Evolutionary conservation across 2,888 invertebrate genomes (phyloP), one percentile per base, ranked within the genome.

Genomic region (Elysia crispata): DNA sequence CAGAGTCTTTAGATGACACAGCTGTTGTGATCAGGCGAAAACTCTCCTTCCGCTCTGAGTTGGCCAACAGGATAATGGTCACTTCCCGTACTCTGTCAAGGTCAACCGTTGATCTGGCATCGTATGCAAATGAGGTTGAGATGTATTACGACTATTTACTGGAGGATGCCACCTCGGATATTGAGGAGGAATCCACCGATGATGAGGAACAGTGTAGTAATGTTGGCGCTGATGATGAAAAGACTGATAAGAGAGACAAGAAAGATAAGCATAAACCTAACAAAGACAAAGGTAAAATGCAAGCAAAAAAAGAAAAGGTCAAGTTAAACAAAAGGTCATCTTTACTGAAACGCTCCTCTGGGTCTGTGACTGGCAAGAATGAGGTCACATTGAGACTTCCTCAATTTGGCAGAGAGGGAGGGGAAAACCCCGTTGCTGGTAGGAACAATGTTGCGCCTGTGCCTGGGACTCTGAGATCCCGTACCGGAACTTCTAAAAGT

Each of bases 21-120:
- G 18, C n/a, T 49, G 28, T 69, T 5, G 18, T 18, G 8, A n/a
- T 66, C 5, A 31, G 50, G 1, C 11, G 50, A 3, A 79, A 74
- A 25, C 28, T 84, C 70, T 84, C 84, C 1, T 83, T 83, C 73
- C 76, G 84, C 18, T 81, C 81, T n/a, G 84, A 83, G 57, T 77
- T 84, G 54, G 83, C 81, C 50, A 77, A 82, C 30, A 80, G 82
- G 6, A 84, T 84, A 28, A 78, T 50, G 28, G 54, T 73, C 33
- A 64, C 72, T 20, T 50, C 41, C 20, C 28, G 15, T 18, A 49
- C 62, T 41, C 62, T 70, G 76, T 76, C 73, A 30, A 76, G 30
- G 75, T 81, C 79, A 62, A 57, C 31, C 64, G 54, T 72, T 25
- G 79, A 77, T 62, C 41, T 80, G 54, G 30, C 79, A 0, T 54